Base-by-base conservation (phyloP, 2,797 vertebrate species). In the Lithobates pipiens region DNA sequence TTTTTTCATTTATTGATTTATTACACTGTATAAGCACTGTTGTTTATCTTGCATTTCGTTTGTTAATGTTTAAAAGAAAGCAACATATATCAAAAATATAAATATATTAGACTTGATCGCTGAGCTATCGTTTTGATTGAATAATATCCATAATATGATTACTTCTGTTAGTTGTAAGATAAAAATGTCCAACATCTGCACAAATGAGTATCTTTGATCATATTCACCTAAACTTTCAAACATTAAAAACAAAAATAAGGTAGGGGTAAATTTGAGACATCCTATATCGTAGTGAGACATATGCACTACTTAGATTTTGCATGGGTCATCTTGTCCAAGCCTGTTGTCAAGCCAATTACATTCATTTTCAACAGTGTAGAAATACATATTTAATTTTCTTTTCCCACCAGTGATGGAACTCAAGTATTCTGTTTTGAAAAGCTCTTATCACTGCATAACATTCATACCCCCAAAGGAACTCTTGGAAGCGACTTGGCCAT, bases 391-490 rank as follows among this genome's bases (percentile, higher is more conserved):
- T 94, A 94, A 95, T 95, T 96, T 94, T 92, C 92, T 93, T 95
- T 93, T 95, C 94, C 94, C 94, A 94, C 93, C 91, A 94, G 95
- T 94, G 93, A 94, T 88, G 92, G 94, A 91, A 93, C 92, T 92
- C 91, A 88, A 93, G 94, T 93, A 95, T 96, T 92, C 94, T 92
- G 91, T 97, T 95, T 96, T 95, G 92, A 95, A 95, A 95, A 94
- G 95, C 94, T 95, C 96, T 98, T 98, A 98, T 98, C 97, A 95
- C 96, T 95, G 95, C 97, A 96, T 97, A 97, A 96, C 97, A 98
- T 96, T 96, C 95, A 93, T 95, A 96, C 95, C 96, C 96, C 96
- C 92, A 94, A 94, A 96, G 96, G 96, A 96, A 94, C 95, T 95
- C 94, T 95, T 96, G 95, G 96, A 94, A 96, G 97, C 96, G 95